Evolutionary conservation across 2,888 invertebrate species (phyloP).

Genomic region (Conchocele bisecta): DNA sequence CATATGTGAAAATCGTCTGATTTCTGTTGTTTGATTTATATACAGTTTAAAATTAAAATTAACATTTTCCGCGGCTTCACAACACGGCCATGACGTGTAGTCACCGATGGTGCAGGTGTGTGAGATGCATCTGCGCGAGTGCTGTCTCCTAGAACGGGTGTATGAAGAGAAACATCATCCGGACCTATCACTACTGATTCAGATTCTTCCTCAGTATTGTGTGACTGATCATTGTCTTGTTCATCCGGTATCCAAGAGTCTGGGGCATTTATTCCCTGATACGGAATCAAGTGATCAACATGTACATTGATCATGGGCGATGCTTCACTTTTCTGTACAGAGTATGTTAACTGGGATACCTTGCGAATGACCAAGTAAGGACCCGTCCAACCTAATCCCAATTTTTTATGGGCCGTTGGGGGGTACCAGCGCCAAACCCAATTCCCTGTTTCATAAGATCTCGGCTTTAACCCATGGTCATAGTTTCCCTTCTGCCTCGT

Average conservation of each 20-base stretch:
- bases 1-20: no score
- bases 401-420: constrained; percentile 27
- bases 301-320: constrained; percentile 11
- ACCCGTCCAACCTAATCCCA: constrained; percentile 44
- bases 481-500: constrained; percentile 40
- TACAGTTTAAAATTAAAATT: no score
- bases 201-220: no score
- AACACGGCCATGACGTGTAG: no score
- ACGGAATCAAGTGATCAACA: constrained; percentile 46
- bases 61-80: no score
- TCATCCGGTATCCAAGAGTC: constrained; percentile 15
- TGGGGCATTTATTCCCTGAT: constrained; percentile 18
- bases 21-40: no score
- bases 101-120: no score
- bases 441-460: constrained; percentile 10
- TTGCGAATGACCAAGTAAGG: constrained; percentile 33
- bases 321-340: constrained; percentile 24
- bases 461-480: constrained; percentile 28
- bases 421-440: constrained; percentile 50
- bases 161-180: no score
- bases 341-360: constrained; percentile 31
- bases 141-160: no score
- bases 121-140: no score
- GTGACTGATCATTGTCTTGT: no score
- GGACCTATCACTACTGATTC: no score